Conservation (phyloP, 2,113 vertebrate genomes). For the Gobio gobio region DNA sequence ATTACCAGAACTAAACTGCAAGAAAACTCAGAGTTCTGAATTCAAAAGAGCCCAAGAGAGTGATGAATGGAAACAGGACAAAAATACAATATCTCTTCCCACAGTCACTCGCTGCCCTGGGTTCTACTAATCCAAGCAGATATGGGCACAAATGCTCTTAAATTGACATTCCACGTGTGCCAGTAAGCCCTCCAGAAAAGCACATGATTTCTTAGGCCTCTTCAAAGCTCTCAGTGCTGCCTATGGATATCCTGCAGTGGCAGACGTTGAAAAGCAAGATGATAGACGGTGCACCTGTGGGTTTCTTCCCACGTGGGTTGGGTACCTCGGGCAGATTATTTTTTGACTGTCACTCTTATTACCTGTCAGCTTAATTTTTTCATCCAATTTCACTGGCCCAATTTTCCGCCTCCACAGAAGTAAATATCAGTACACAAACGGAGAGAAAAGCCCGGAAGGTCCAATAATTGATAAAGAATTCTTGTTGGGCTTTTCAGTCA, state of each 20-base stretch:
- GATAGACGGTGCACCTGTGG: slow-evolving; percentile 37
- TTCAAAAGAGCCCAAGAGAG: slow-evolving; percentile 4
- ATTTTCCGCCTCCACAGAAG: slow-evolving; percentile 20
- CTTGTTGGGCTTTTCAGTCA: not conserved
- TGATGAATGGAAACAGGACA: slow-evolving; percentile 10
- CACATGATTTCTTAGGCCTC: slow-evolving; percentile 19
- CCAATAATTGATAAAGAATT: not conserved
- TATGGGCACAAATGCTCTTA: slow-evolving; percentile 37
- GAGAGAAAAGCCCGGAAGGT: not conserved
- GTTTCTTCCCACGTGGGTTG: slow-evolving; percentile 12
- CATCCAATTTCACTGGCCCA: slow-evolving; percentile 39
- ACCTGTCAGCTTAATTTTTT: slow-evolving; percentile 27
- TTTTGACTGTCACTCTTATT: slow-evolving; percentile 31
- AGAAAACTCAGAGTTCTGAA: not conserved
- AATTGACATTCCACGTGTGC: slow-evolving; percentile 38
- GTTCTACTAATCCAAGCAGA: slow-evolving; percentile 31
- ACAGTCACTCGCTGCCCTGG: slow-evolving; percentile 30
- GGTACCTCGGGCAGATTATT: slow-evolving; percentile 10
- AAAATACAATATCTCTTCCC: slow-evolving; percentile 32
- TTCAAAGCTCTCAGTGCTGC: slow-evolving; percentile 30
- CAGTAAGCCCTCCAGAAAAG: slow-evolving; percentile 32
- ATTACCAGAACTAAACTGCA: slow-evolving; percentile 8
- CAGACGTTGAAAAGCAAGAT: not conserved
- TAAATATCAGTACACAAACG: not conserved
- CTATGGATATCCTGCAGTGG: slow-evolving; percentile 26